phyloP scores from a whole-genome alignment of 53 echinoderm and acorn worm species.

The Temnopleurus reevesii region DNA sequence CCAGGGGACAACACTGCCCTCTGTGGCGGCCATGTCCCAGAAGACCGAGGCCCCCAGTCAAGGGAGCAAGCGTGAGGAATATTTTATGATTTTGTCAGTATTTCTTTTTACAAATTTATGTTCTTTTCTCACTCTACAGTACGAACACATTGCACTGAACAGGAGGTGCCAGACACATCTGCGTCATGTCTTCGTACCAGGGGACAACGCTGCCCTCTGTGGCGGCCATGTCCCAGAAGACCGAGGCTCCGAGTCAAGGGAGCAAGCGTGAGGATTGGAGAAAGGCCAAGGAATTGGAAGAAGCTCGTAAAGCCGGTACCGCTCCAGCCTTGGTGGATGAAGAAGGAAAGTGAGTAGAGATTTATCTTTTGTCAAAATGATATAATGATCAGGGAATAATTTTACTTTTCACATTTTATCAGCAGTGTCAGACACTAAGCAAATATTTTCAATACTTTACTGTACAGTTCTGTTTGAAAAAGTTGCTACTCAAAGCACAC shows the following conservation, averaged over 20 bases:
- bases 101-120: too few species aligned
- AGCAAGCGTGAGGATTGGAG: slow-evolving; percentile 96
- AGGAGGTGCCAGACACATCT: background rate
- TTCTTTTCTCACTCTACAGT: too few species aligned
- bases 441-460: too few species aligned
- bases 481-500: too few species aligned
- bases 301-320: slow-evolving; percentile 95
- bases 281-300: slow-evolving; percentile 97
- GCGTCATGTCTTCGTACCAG: background rate
- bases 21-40: slow-evolving; percentile 68
- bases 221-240: slow-evolving; percentile 62
- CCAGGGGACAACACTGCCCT: slow-evolving; percentile 67
- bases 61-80: slow-evolving; percentile 86
- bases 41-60: slow-evolving; percentile 59
- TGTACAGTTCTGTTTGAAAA: too few species aligned
- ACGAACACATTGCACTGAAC: background rate
- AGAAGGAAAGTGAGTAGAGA: slow-evolving; percentile 91
- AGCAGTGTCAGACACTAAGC: too few species aligned
- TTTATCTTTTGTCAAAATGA: background rate
- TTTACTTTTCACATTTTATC: too few species aligned
- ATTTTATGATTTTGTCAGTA: too few species aligned
- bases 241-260: slow-evolving; percentile 60
- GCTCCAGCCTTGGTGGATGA: slow-evolving; percentile 98
- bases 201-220: slow-evolving; percentile 76
- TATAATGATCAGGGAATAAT: too few species aligned